Percentiles rank a stretch among this genome's conserved stretches.
phyloP scores from a whole-genome alignment of 2,113 vertebrate genomes.

The Chiloscyllium plagiosum region DNA sequence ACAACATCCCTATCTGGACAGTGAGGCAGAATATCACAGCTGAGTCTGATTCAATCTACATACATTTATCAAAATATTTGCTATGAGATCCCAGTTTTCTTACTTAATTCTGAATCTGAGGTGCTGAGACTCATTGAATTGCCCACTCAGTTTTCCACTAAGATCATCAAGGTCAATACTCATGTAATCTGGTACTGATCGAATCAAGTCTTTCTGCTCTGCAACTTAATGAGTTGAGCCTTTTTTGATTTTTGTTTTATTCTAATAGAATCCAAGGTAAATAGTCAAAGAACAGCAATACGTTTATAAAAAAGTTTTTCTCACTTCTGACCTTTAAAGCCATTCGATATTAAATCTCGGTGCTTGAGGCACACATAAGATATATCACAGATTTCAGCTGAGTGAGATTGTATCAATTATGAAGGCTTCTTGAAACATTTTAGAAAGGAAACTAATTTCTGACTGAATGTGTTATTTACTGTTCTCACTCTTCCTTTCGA shows the following conservation, averaged over 20 bases:
- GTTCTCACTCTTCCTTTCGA: not conserved
- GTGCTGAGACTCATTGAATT: not conserved
- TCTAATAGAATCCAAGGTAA: not conserved
- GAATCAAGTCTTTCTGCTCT: not conserved
- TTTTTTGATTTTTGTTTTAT: not conserved
- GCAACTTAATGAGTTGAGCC: not conserved
- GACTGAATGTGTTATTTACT: not conserved
- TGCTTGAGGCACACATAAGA: not conserved
- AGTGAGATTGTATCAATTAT: not conserved
- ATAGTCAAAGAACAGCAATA: not conserved
- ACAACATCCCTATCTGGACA: not conserved
- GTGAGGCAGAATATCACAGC: not conserved
- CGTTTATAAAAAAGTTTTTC: not conserved
- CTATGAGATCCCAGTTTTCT: not conserved
- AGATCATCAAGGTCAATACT: not conserved
- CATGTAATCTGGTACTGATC: not conserved
- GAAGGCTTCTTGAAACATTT: not conserved
- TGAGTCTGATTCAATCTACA: not conserved
- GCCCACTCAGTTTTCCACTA: not conserved
- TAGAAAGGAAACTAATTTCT: not conserved
- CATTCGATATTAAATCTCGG: not conserved
- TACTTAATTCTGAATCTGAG: not conserved
- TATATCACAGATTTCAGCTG: not conserved
- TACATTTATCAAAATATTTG: not conserved
- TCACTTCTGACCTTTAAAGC: not conserved